Conservation (phyloP, 2,888 invertebrate genomes). For the Biston stratarius region DNA sequence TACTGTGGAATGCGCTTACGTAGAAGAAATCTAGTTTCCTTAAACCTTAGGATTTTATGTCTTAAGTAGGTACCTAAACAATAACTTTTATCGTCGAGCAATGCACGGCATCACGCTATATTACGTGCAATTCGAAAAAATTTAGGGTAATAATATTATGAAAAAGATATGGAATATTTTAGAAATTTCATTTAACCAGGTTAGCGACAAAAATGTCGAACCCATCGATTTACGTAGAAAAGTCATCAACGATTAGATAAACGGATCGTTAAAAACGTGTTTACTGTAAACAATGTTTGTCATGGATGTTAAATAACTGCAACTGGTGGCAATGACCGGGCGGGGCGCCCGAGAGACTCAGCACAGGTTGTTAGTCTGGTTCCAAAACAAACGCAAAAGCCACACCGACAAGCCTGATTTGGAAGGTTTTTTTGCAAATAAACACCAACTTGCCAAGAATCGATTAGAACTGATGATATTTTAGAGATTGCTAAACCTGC, state of each 20-base stretch:
- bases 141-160: not conserved
- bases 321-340: conserved; percentile 81
- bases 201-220: conserved; percentile 34
- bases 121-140: conserved; percentile 4
- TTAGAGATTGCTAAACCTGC: conserved; percentile 34
- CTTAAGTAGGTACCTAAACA: conserved; percentile 11
- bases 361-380: conserved; percentile 76
- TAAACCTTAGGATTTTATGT: conserved; percentile 33
- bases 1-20: too few species aligned
- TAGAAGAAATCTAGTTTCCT: conserved; percentile 45
- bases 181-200: not conserved
- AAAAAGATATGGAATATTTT: not conserved
- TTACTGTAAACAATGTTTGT: conserved; percentile 73
- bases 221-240: conserved; percentile 34
- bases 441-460: conserved; percentile 34
- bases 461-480: conserved; percentile 39
- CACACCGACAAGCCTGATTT: conserved; percentile 39
- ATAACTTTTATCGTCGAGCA: conserved; percentile 24
- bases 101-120: not conserved
- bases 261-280: conserved; percentile 69
- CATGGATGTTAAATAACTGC: conserved; percentile 81
- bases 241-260: conserved; percentile 53
- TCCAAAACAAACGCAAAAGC: conserved; percentile 67
- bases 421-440: conserved; percentile 44
- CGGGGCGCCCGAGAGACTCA: conserved; percentile 59